Evolutionary conservation across 2,797 vertebrate species (phyloP), one percentile per base, ranked within the genome.

Genomic region (Corythornis leucogaster): DNA sequence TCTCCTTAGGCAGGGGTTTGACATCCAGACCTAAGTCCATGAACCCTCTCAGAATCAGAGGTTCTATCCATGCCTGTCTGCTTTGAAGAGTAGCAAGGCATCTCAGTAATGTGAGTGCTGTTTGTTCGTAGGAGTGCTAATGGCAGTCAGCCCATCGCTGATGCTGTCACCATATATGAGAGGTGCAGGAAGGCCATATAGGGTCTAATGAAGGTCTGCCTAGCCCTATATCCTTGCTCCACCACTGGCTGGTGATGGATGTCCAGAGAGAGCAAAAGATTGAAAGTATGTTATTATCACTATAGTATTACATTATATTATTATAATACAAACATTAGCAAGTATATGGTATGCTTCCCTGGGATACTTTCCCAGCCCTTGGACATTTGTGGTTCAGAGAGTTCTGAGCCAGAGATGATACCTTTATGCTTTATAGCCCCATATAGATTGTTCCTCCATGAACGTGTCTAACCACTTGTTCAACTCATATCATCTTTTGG

Each of bases 401-500:
- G 17, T 43, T 59, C 58, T 33, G 33, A 80, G 57, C 7, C 26
- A 77, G 51, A 89, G 83, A 51, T 22, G 66, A 40, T 51, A 68
- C 38, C 43, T 91, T 54, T 42, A 18, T 77, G 48, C 74, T 87
- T 82, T 77, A 70, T 40, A 87, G 84, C 16, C 30, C 7, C 64
- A 64, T 61, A 85, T 2, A 88, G 28, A 82, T 43, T 62, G 57
- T 18, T 82, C 70, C 70, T 88, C 43, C 63, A 78, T 19, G 24
- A 77, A 84, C 3, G 6, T 53, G 51, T 76, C 82, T 84, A 92
- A 76, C 62, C 69, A 73, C 46, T 85, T 90, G 80, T 81, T 76
- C 90, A 83, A 73, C 40, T 24, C 46, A 26, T 59, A 76, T 48
- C 68, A 88, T 93, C 66, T 79, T 93, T 35, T 66, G 77, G 43